Evolutionary conservation across 2,113 vertebrate genomes (phyloP).

Genomic region (Rhipidura dahli): DNA sequence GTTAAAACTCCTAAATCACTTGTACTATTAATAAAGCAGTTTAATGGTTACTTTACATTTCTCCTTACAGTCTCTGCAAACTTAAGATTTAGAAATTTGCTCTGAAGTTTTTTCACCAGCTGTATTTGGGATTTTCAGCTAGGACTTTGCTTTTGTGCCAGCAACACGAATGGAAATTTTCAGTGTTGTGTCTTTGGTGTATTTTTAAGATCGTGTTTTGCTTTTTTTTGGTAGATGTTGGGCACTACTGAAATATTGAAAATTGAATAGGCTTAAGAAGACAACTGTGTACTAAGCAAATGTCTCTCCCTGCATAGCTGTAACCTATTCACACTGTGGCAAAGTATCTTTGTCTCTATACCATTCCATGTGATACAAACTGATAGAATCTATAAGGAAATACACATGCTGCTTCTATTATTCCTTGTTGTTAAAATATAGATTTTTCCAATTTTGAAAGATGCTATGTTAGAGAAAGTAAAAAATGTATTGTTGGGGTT

Average conservation of each 20-base stretch:
- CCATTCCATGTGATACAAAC: not conserved
- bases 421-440: not conserved
- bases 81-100: not conserved
- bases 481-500: not conserved
- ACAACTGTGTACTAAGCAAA: not conserved
- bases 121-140: not conserved
- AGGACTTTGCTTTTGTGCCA: not conserved
- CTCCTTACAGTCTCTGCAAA: not conserved
- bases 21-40: not conserved
- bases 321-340: not conserved
- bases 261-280: not conserved
- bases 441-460: not conserved
- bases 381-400: not conserved
- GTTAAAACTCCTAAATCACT: not conserved
- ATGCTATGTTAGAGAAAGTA: not conserved
- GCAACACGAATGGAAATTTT: not conserved
- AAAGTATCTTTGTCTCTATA: not conserved
- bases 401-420: not conserved
- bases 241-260: not conserved
- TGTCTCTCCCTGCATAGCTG: not conserved
- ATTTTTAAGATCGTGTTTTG: slow-evolving; percentile 1
- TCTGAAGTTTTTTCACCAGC: not conserved
- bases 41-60: not conserved
- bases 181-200: not conserved
- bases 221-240: not conserved